A percentile compares a stretch with the other conserved stretches of the same genome.
Conservation (phyloP, 2,888 invertebrate species). For the Aphidoletes aphidimyza region DNA sequence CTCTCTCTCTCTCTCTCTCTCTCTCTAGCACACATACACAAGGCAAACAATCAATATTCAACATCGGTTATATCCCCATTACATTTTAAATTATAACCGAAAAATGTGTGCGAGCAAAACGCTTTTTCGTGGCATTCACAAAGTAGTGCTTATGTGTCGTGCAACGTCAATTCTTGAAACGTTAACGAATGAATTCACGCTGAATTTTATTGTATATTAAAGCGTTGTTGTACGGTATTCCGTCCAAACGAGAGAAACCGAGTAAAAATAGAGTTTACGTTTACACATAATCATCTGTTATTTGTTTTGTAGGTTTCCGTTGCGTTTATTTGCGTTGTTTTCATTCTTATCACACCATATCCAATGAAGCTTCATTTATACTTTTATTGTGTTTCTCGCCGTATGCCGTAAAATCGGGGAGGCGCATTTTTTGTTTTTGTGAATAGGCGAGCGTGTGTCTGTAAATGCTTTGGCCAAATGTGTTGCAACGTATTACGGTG, state of each 20-base stretch:
- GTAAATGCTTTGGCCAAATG: slow-evolving; percentile 5
- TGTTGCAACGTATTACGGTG: slow-evolving; percentile 1
- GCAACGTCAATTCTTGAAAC: no score
- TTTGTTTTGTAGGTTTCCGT: slow-evolving; percentile 25
- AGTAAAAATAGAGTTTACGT: slow-evolving; percentile 6
- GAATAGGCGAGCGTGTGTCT: not conserved
- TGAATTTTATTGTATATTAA: no score
- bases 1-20: no score
- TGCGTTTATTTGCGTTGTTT: not conserved
- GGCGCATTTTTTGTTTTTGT: no score
- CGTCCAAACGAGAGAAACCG: not conserved
- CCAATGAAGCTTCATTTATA: not conserved
- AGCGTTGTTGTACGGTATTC: no score
- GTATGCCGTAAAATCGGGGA: no score
- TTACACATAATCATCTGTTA: slow-evolving; percentile 38
- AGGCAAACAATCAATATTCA: not conserved
- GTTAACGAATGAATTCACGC: no score
- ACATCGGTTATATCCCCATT: not conserved
- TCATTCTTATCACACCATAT: not conserved
- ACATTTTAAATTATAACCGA: not conserved
- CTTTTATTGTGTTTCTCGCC: no score
- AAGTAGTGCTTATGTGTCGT: not conserved
- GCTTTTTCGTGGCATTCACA: not conserved
- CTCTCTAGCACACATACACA: no score
- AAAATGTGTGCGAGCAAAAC: not conserved